Conservation (phyloP, 2,113 vertebrate species). For the Anoplopoma fimbria region DNA sequence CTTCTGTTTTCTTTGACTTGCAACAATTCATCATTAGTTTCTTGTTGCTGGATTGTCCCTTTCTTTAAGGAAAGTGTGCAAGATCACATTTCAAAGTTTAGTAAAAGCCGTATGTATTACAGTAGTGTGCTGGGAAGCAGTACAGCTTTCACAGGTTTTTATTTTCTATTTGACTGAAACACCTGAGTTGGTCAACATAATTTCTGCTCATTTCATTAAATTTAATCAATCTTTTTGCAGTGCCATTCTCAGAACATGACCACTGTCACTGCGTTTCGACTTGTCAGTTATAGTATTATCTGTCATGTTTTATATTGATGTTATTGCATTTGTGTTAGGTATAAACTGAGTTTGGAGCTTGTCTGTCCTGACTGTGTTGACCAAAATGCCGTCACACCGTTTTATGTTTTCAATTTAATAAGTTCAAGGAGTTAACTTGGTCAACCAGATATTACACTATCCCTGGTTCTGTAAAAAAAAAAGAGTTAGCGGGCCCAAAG, state of each 20-base stretch:
- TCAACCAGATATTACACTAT: constrained; percentile 34
- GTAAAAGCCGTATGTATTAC: too few species aligned
- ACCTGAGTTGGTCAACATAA: background rate
- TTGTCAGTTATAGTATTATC: background rate
- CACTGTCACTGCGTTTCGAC: background rate
- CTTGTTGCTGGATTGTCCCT: too few species aligned
- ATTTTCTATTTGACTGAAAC: too few species aligned
- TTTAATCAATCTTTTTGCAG: background rate
- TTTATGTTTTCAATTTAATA: constrained; percentile 20
- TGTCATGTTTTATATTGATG: background rate
- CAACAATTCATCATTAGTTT: too few species aligned
- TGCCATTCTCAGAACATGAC: background rate
- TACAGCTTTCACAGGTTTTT: too few species aligned
- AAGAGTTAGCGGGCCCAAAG: background rate
- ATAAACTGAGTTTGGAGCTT: background rate
- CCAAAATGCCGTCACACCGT: constrained; percentile 5
- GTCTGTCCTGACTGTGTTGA: background rate
- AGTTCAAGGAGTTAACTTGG: constrained; percentile 5
- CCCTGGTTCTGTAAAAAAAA: constrained; percentile 22
- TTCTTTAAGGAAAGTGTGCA: too few species aligned
- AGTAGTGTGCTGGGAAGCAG: too few species aligned
- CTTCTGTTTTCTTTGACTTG: too few species aligned
- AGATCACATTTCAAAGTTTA: too few species aligned
- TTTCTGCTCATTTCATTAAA: background rate
- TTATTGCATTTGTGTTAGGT: background rate